Evolutionary conservation across 2,888 invertebrate genomes (phyloP).

Genomic region (Hirtodrosophila alboralis): DNA sequence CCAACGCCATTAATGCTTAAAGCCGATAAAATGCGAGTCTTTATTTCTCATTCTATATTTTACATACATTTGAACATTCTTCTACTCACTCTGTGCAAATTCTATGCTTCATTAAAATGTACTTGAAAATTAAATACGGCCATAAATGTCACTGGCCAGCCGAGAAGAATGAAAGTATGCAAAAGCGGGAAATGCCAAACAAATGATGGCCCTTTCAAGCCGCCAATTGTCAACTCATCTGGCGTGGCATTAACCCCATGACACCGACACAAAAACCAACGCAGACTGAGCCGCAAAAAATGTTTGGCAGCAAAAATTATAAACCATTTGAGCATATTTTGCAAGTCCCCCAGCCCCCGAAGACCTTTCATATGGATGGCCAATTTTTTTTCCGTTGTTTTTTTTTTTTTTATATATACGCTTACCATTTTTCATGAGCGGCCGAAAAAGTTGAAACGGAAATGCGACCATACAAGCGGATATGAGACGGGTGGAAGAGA

Average conservation of each 20-base stretch:
- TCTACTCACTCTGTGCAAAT: neutral
- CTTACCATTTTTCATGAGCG: conserved; percentile 57
- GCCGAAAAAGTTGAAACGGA: conserved; percentile 72
- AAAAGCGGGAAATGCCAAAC: conserved; percentile 52
- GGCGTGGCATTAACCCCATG: conserved; percentile 66
- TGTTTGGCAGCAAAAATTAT: conserved; percentile 69
- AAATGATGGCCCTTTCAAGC: conserved; percentile 63
- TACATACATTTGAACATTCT: neutral
- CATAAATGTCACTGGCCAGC: conserved; percentile 49
- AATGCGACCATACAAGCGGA: conserved; percentile 80
- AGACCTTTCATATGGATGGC: conserved; percentile 36
- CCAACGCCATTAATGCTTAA: too few species aligned
- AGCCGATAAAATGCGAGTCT: too few species aligned
- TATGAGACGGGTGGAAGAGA: conserved; percentile 58
- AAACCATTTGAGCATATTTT: conserved; percentile 74
- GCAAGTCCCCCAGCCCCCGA: conserved; percentile 45
- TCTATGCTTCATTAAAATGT: conserved; percentile 55
- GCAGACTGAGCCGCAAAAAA: conserved; percentile 52
- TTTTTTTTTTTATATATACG: conserved; percentile 11
- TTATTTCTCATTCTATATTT: too few species aligned
- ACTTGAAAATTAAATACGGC: conserved; percentile 61
- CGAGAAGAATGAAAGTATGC: conserved; percentile 21
- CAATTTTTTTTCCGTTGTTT: conserved; percentile 16
- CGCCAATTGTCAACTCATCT: conserved; percentile 69
- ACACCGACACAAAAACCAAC: conserved; percentile 31